Conservation (phyloP, 2,888 invertebrate species). For the Amphiduros pacificus region DNA sequence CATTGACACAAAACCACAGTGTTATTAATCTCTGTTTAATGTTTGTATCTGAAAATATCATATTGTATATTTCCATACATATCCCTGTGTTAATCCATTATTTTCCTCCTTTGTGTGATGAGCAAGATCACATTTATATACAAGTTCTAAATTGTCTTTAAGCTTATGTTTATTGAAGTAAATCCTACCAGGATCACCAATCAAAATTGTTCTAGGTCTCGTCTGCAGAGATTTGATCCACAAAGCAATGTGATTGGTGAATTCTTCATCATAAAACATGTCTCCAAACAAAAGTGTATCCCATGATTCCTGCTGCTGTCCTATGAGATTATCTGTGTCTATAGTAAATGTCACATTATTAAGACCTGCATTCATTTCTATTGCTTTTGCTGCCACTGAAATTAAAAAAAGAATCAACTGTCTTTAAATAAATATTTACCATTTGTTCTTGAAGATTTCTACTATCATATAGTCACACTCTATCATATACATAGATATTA, state of each 20-base stretch:
- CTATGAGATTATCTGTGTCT: conserved; percentile 68
- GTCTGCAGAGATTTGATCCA: conserved; percentile 35
- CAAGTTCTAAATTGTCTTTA: conserved; percentile 28
- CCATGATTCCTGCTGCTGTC: conserved; percentile 46
- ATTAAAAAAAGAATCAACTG: not conserved
- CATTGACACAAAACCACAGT: too few species aligned
- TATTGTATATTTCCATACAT: conserved; percentile 38
- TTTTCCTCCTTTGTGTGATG: conserved; percentile 35
- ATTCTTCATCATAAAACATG: conserved; percentile 68
- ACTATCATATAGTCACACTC: too few species aligned
- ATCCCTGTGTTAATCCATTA: conserved; percentile 38
- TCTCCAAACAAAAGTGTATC: conserved; percentile 72
- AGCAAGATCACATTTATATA: conserved; percentile 35
- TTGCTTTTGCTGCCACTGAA: conserved; percentile 50
- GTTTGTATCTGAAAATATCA: too few species aligned
- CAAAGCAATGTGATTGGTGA: conserved; percentile 34
- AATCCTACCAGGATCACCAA: conserved; percentile 52
- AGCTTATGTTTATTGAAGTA: conserved; percentile 38
- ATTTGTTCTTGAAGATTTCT: too few species aligned
- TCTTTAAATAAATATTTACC: not conserved
- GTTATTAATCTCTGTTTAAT: too few species aligned
- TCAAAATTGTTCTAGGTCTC: conserved; percentile 33
- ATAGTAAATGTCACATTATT: conserved; percentile 48
- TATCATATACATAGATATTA: too few species aligned
- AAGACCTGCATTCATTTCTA: conserved; percentile 43